Evolutionary conservation across 53 echinoderm and acorn worm genomes (phyloP).

Genomic region (Glandiceps talaboti): DNA sequence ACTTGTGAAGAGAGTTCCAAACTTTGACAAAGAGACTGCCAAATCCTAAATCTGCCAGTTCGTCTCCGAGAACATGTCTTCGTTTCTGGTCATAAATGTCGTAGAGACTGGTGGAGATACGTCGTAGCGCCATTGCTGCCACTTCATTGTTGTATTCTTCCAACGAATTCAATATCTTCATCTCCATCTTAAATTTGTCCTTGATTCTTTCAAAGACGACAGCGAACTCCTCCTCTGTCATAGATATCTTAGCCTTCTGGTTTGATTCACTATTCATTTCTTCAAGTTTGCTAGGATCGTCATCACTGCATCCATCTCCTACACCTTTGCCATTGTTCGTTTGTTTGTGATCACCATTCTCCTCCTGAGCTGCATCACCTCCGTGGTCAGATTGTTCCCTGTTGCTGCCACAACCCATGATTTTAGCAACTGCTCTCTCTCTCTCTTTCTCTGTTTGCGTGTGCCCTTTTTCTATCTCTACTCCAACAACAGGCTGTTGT

Average conservation of each 20-base stretch:
- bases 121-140: background rate
- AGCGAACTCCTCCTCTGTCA: background rate
- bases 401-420: background rate
- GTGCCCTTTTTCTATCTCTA: no score
- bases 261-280: background rate
- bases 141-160: background rate
- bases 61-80: background rate
- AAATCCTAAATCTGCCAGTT: constrained; percentile 10
- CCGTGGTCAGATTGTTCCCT: background rate
- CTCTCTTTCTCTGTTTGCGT: no score
- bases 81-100: background rate
- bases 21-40: constrained; percentile 9
- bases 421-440: no score
- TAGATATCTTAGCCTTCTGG: background rate
- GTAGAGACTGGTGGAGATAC: background rate
- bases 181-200: background rate
- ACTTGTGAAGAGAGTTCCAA: background rate
- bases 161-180: background rate
- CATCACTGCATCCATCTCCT: background rate
- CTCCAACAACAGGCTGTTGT: no score
- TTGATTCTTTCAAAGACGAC: background rate
- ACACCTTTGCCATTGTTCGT: background rate
- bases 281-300: background rate
- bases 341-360: background rate
- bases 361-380: background rate